Conservation (phyloP, 2,888 invertebrate species). For the Lottia scabra region DNA sequence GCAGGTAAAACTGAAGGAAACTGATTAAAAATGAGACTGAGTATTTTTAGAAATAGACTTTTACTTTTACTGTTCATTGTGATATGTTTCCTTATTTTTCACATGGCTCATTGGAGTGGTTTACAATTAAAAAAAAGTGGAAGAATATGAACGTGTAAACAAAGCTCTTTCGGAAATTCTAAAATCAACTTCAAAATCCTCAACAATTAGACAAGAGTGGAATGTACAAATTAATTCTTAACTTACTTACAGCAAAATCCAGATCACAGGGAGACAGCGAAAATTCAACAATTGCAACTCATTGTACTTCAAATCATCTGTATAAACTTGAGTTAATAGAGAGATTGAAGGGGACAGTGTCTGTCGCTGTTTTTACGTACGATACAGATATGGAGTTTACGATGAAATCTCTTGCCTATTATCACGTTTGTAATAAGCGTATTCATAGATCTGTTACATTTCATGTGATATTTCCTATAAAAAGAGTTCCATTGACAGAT, state of each 20-base stretch:
- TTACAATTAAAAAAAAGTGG: too few species aligned
- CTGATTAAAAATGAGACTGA: too few species aligned
- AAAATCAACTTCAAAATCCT: constrained; percentile 35
- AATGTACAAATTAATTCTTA: constrained; percentile 48
- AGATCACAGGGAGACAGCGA: constrained; percentile 27
- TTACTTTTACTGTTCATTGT: constrained; percentile 42
- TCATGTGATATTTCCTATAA: constrained; percentile 71
- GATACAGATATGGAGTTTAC: constrained; percentile 66
- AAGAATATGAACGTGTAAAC: constrained; percentile 13
- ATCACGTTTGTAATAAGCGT: constrained; percentile 69
- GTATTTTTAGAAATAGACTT: constrained; percentile 28
- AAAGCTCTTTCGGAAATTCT: constrained; percentile 30
- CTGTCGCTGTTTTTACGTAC: constrained; percentile 71
- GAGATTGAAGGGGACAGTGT: constrained; percentile 72
- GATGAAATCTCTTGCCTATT: constrained; percentile 68
- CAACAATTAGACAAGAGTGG: constrained; percentile 54
- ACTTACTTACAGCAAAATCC: constrained; percentile 37
- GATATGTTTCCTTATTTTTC: constrained; percentile 46
- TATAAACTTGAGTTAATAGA: constrained; percentile 63
- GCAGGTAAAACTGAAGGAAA: too few species aligned
- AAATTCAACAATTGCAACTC: constrained; percentile 70
- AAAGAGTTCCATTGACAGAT: constrained; percentile 27
- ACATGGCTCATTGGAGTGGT: too few species aligned
- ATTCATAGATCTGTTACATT: constrained; percentile 70
- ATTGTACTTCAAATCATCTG: constrained; percentile 71